phyloP scores from a whole-genome alignment of 2,113 vertebrate species.

The Trematomus loennbergii region DNA sequence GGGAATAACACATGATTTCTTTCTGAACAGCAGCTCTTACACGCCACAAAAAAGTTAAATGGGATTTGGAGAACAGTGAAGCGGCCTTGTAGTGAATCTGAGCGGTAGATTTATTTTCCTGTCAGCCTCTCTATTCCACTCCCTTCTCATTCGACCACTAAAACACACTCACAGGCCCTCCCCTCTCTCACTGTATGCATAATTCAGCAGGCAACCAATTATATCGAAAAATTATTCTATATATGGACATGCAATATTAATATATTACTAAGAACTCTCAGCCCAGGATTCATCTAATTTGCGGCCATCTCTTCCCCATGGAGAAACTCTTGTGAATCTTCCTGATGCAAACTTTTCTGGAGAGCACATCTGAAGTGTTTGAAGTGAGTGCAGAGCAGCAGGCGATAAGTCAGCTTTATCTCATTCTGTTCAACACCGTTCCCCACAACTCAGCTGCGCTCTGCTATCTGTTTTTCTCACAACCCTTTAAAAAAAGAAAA shows the following conservation, averaged over 20 bases:
- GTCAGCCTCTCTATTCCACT: constrained; percentile 18
- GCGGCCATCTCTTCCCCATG: constrained; percentile 46
- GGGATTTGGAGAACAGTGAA: constrained; percentile 36
- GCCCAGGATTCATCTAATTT: constrained; percentile 48
- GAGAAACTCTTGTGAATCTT: constrained; percentile 39
- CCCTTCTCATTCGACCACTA: constrained; percentile 33
- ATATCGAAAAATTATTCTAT: constrained; percentile 76
- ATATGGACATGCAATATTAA: constrained; percentile 75
- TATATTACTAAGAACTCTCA: constrained; percentile 59
- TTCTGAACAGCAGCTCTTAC: constrained; percentile 13
- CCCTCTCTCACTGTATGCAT: constrained; percentile 52
- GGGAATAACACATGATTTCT: not conserved
- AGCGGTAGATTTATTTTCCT: not conserved
- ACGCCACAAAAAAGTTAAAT: constrained; percentile 15
- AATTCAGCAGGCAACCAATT: constrained; percentile 75
- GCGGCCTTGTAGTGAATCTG: constrained; percentile 25
- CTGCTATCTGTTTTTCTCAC: not conserved
- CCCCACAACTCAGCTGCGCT: constrained; percentile 9
- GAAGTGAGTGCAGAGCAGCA: constrained; percentile 61
- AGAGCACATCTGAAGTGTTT: constrained; percentile 55
- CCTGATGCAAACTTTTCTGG: constrained; percentile 34
- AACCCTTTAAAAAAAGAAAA: not conserved
- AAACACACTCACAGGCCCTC: constrained; percentile 23
- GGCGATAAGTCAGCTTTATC: constrained; percentile 37
- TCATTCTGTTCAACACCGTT: constrained; percentile 5